These are phyloP conservation scores for Aviceda subcristata DNA, from an alignment of 2,113 vertebrate genomes.

Conservation along the genomic window DNA sequence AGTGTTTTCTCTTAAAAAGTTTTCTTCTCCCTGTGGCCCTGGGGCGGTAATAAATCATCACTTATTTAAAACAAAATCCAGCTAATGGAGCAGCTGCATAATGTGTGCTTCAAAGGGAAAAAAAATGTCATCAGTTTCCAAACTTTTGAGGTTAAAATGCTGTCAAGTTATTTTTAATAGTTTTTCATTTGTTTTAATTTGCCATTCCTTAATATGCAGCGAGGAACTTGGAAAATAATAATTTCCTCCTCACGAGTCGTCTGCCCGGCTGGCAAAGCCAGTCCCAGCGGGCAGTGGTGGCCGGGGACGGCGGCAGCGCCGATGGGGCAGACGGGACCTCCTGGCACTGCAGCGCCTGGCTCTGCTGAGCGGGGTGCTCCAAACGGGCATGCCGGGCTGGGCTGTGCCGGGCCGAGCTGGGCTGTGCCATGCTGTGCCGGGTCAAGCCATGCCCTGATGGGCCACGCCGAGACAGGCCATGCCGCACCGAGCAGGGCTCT, in stretches of 20 bases:
- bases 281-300: neutral
- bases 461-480: neutral
- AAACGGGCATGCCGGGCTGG: fast-evolving
- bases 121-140: neutral
- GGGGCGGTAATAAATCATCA: neutral
- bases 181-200: neutral
- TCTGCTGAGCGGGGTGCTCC: neutral
- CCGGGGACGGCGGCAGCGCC: neutral
- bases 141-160: neutral
- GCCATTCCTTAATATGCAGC: neutral
- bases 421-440: neutral
- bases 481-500: neutral
- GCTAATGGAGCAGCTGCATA: conserved; percentile 7
- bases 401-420: neutral
- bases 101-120: neutral
- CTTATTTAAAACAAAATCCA: neutral
- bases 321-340: fast-evolving
- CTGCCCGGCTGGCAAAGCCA: neutral
- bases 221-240: neutral
- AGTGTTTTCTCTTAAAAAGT: neutral
- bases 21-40: neutral
- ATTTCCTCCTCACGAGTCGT: fast-evolving
- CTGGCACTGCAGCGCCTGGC: neutral
- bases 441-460: no score
- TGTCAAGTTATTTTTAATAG: neutral